Conservation (phyloP, 2,113 vertebrate species). For the Corynorhinus townsendii region DNA sequence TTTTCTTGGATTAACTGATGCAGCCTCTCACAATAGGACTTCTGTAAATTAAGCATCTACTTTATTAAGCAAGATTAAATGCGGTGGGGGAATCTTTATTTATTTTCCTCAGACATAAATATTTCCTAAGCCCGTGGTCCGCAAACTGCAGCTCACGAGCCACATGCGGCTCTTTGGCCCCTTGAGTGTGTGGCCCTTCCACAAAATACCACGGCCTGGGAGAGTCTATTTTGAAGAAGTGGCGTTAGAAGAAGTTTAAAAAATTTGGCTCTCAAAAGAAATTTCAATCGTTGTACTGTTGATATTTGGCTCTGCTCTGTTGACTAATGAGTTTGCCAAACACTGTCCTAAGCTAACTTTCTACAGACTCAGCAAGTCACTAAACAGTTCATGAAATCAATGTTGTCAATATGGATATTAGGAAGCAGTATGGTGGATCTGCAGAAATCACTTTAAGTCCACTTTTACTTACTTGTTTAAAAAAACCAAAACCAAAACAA, state of each 20-base stretch:
- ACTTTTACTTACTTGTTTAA: not conserved
- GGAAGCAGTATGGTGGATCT: not conserved
- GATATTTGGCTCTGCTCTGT: too few species aligned
- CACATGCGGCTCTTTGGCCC: too few species aligned
- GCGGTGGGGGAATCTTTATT: not conserved
- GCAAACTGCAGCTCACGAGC: too few species aligned
- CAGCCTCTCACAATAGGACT: not conserved
- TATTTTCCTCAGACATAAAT: constrained; percentile 3
- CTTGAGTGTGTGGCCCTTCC: too few species aligned
- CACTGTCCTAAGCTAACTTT: not conserved
- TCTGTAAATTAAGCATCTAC: not conserved
- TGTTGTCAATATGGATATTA: not conserved
- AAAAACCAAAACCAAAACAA: not conserved
- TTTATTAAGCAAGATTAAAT: not conserved
- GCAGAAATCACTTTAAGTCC: not conserved
- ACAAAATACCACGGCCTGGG: too few species aligned
- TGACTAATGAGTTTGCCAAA: too few species aligned
- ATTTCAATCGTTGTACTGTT: too few species aligned
- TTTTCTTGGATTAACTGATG: not conserved
- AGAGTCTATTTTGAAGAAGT: too few species aligned
- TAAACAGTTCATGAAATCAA: not conserved
- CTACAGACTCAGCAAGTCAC: not conserved
- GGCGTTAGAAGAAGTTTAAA: too few species aligned
- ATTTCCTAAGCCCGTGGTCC: not conserved
- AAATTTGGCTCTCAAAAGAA: too few species aligned